These are phyloP conservation scores for Meteorus colon DNA, from an alignment of 2,888 invertebrate species.

Conservation along the genomic window DNA sequence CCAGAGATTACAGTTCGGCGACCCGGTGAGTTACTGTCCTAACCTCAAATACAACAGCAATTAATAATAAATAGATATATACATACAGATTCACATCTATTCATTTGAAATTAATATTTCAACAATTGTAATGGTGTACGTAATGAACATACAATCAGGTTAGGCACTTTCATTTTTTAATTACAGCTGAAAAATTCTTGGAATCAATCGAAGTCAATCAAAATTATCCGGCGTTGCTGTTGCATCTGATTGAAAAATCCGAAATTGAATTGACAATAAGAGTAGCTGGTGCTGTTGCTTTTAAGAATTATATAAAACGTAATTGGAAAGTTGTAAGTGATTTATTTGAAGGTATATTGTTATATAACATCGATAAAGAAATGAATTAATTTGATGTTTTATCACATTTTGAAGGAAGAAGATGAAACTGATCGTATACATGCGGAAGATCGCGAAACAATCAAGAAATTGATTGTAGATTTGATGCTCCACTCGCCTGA, in stretches of 20 bases:
- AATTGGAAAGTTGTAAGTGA: constrained; percentile 91
- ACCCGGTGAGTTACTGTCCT: constrained; percentile 81
- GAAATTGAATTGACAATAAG: constrained; percentile 87
- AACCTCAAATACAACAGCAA: constrained; percentile 38
- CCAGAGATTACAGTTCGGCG: constrained; percentile 87
- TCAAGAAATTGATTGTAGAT: constrained; percentile 90
- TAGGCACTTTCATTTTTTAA: neutral
- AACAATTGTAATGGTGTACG: neutral
- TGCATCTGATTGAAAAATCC: constrained; percentile 89
- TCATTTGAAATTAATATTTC: neutral
- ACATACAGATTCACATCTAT: neutral
- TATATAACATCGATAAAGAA: neutral
- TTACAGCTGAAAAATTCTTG: constrained; percentile 90
- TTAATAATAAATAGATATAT: neutral
- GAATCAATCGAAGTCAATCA: constrained; percentile 92
- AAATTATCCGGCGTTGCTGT: constrained; percentile 89
- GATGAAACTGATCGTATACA: constrained; percentile 88
- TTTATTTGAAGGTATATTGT: neutral
- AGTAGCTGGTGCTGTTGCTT: constrained; percentile 92
- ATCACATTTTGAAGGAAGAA: constrained; percentile 76
- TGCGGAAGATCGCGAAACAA: constrained; percentile 83
- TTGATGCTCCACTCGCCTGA: constrained; percentile 95
- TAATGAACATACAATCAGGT: neutral
- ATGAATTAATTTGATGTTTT: constrained; percentile 1
- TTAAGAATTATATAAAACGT: constrained; percentile 97